Evolutionary conservation across 2,888 invertebrate species (phyloP), one percentile per base, ranked within the genome.

Genomic region (Papilio gigon): DNA sequence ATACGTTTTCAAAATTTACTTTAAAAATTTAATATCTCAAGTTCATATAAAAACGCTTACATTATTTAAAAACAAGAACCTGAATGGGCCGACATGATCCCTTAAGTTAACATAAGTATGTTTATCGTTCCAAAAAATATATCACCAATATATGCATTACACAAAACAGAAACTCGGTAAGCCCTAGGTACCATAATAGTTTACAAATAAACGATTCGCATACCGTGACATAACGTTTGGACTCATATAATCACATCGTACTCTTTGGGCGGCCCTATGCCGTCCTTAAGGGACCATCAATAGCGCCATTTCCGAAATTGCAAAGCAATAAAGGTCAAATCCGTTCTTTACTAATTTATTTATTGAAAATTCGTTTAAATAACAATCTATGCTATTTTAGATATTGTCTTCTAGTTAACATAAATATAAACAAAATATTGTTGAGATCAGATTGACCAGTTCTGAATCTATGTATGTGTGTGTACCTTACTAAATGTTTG

Each of bases 221-320:
- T 83, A 79, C 78, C 77, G 83, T 85, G 85, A 79, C 76, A 79
- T 80, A 83, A 84, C 81, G 74, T 71, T 71, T 75, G 77, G 76
- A 78, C 75, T 76, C 77, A 80, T 77, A 82, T 84, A 86, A 85
- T 85, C 84, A 82, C 78, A 74, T 72, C 77, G 77, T 77, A 85
- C 84, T 84, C 80, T 78, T 77, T 73, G 76, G 74, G 70, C 72
- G 77, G 76, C 75, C 75, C 76, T 73, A 71, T 69, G 68, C 59
- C 67, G 44, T 75, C 80, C 79, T 78, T 30, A 2, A 75, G 79
- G 77, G 82, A 80, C 66, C 65, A 71, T 71, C 73, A 71, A 73
- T 70, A 76, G 77, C 84, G 85, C 84, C 84, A 87, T 87, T 86
- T 85, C 82, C 77, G 81, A 86, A 87, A 87, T 87, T 87, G 85